Conservation (phyloP, 2,888 invertebrate genomes). For the Pelosia muscerda region DNA sequence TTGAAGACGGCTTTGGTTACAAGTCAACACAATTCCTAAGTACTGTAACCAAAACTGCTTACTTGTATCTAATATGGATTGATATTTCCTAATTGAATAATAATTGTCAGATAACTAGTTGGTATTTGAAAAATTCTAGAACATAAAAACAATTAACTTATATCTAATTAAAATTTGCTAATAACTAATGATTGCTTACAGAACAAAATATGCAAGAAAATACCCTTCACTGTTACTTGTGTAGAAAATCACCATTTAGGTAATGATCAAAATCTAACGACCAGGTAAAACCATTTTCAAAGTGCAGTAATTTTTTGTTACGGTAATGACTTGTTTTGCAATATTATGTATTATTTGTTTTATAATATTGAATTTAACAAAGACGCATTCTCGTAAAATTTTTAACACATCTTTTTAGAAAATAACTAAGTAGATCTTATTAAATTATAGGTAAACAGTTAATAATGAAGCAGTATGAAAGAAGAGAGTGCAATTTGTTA, state of each 20-base stretch:
- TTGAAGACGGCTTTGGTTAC: no score
- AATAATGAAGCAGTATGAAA: not conserved
- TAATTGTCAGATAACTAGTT: not conserved
- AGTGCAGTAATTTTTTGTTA: not conserved
- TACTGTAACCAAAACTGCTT: no score
- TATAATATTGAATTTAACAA: not conserved
- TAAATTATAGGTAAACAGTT: not conserved
- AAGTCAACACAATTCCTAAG: no score
- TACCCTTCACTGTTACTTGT: not conserved
- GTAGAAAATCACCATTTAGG: not conserved
- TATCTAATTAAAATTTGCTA: not conserved
- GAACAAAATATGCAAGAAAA: not conserved
- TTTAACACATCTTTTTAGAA: not conserved
- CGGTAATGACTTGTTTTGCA: not conserved
- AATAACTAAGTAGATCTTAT: not conserved
- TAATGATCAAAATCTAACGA: constrained; percentile 2
- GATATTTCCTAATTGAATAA: not conserved
- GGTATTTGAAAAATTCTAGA: not conserved
- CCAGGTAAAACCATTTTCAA: not conserved
- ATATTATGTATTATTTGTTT: not conserved
- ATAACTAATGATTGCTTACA: not conserved
- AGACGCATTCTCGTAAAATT: not conserved
- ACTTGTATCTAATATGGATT: no score
- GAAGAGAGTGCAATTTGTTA: no score
- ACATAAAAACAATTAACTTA: not conserved